Conservation (phyloP, 2,797 vertebrate species). For the Cephalopachus bancanus region DNA sequence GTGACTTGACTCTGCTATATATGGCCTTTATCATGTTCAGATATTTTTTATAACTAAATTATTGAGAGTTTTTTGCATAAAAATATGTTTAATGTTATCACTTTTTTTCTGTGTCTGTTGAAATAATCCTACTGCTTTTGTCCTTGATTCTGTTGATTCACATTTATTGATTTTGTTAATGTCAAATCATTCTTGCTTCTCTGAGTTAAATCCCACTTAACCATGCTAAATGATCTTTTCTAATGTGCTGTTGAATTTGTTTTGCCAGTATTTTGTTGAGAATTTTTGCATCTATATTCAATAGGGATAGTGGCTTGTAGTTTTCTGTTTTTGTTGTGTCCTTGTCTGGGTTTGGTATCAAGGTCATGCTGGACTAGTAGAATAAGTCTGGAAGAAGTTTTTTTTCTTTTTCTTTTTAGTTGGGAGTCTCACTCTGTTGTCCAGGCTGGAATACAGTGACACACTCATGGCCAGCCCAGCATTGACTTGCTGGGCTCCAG, state of each 20-base stretch:
- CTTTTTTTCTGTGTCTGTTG: not conserved
- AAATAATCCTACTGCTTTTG: not conserved
- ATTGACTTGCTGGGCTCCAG: no score
- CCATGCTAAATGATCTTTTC: not conserved
- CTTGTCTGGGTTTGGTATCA: not conserved
- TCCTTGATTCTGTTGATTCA: not conserved
- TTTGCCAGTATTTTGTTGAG: not conserved
- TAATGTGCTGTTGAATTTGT: not conserved
- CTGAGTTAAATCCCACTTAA: not conserved
- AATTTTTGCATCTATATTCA: no score
- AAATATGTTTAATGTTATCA: not conserved
- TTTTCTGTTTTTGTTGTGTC: not conserved
- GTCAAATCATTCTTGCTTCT: not conserved
- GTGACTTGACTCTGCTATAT: not conserved
- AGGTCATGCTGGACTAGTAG: not conserved
- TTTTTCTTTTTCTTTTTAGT: not conserved
- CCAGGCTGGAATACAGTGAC: no score
- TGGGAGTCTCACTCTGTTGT: no score
- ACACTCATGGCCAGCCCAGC: no score
- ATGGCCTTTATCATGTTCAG: not conserved
- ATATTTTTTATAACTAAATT: not conserved
- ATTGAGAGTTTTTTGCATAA: not conserved
- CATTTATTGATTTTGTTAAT: not conserved
- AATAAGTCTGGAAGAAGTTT: not conserved
- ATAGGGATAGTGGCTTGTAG: no score